Percentiles rank a stretch among this genome's conserved stretches.
Conservation (phyloP, 1,140 invertebrate species). For the Calycopis cecrops region DNA sequence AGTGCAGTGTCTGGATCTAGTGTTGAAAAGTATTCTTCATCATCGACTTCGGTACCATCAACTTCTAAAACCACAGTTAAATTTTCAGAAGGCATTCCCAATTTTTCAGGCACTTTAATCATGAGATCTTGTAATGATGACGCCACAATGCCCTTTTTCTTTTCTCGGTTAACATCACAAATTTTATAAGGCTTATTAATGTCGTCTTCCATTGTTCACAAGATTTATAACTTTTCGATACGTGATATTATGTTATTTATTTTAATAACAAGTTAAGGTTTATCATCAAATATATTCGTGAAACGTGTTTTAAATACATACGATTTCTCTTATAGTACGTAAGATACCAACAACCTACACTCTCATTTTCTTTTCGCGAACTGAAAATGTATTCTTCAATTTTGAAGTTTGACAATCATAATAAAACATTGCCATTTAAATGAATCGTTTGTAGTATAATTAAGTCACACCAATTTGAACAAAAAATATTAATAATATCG, state of each 20-base stretch:
- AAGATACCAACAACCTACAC: conserved; percentile 7
- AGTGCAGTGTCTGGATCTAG: conserved; percentile 87
- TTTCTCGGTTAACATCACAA: conserved; percentile 82
- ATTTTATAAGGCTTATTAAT: conserved; percentile 72
- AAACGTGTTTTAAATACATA: neutral
- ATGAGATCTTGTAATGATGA: conserved; percentile 84
- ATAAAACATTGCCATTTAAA: neutral
- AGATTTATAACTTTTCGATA: conserved; percentile 3
- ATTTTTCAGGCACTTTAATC: conserved; percentile 80
- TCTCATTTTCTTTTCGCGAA: conserved; percentile 5
- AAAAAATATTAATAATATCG: neutral
- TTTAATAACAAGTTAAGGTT: too few relatives aligned
- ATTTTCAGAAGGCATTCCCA: conserved; percentile 76
- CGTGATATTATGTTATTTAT: too few relatives aligned
- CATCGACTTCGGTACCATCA: conserved; percentile 92
- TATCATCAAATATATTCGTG: too few relatives aligned
- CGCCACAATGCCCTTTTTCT: conserved; percentile 87
- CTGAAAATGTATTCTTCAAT: conserved; percentile 7
- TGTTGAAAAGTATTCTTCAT: conserved; percentile 91
- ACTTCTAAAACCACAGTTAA: conserved; percentile 87
- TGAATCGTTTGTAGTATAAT: neutral
- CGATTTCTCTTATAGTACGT: conserved; percentile 2
- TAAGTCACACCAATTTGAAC: neutral
- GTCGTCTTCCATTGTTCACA: conserved; percentile 67
- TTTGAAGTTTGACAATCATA: neutral